Evolutionary conservation across 1,140 invertebrate genomes (phyloP).

Genomic region (Atta colombica): DNA sequence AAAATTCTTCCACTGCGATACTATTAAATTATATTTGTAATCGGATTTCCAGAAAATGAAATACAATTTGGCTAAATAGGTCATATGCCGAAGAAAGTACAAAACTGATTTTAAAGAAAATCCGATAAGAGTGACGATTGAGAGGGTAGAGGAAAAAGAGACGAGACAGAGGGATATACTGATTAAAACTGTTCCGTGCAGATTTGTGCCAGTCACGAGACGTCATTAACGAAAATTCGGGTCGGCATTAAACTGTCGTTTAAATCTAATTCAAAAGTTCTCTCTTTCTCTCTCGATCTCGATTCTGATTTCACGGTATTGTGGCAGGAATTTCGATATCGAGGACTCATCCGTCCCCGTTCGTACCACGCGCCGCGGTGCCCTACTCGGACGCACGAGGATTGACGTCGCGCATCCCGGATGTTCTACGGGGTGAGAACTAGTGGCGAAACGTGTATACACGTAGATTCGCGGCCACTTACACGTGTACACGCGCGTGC

Average conservation of each 20-base stretch:
- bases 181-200: constrained; percentile 54
- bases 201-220: constrained; percentile 56
- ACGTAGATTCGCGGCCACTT: constrained; percentile 57
- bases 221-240: constrained; percentile 55
- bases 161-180: background rate
- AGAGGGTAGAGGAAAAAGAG: background rate
- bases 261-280: constrained; percentile 44
- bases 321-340: constrained; percentile 20
- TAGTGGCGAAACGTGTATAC: constrained; percentile 52
- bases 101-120: constrained; percentile 46
- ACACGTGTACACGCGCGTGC: constrained; percentile 41
- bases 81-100: constrained; percentile 8
- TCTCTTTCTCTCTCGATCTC: constrained; percentile 23
- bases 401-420: constrained; percentile 38
- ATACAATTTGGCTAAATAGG: constrained; percentile 47
- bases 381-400: constrained; percentile 9
- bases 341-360: background rate
- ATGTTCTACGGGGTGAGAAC: constrained; percentile 50
- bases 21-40: constrained; percentile 20
- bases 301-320: background rate
- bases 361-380: constrained; percentile 39
- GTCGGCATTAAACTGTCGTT: constrained; percentile 48
- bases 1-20: background rate
- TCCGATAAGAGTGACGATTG: constrained; percentile 25
- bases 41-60: constrained; percentile 35